Percentiles rank a stretch among this genome's conserved stretches.
Evolutionary conservation across 1,140 invertebrate genomes (phyloP).

Genomic region (Neelides sp.): DNA sequence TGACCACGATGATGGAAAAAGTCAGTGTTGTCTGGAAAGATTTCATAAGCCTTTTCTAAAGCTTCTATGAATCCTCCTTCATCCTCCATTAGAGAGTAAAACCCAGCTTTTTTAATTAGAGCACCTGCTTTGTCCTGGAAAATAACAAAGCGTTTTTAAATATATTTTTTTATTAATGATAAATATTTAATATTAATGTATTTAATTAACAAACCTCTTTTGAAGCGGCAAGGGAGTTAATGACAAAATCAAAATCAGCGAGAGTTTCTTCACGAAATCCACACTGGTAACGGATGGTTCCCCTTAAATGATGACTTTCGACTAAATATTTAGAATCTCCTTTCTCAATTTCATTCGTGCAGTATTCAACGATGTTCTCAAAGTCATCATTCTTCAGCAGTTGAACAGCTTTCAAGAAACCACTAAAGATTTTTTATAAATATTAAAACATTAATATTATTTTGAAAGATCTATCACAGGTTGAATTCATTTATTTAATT

Average conservation of each 20-base stretch:
- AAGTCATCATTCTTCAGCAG: constrained; percentile 45
- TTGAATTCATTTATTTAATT: too few relatives aligned
- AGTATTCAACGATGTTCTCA: constrained; percentile 40
- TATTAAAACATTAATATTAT: constrained; percentile 5
- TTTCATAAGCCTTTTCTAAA: constrained; percentile 57
- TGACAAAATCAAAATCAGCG: constrained; percentile 52
- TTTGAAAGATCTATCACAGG: constrained; percentile 12
- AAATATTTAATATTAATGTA: constrained; percentile 4
- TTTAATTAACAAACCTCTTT: constrained; percentile 36
- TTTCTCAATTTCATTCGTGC: constrained; percentile 65
- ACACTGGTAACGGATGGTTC: constrained; percentile 65
- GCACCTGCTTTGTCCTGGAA: constrained; percentile 60
- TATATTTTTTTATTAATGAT: background rate
- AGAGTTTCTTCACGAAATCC: constrained; percentile 57
- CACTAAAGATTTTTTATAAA: constrained; percentile 18
- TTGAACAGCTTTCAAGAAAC: constrained; percentile 41
- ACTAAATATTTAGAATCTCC: constrained; percentile 40
- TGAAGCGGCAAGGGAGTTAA: constrained; percentile 45
- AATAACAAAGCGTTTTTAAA: constrained; percentile 14
- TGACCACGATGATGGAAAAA: constrained; percentile 67
- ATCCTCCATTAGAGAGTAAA: constrained; percentile 65
- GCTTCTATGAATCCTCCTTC: constrained; percentile 58
- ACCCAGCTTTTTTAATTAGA: constrained; percentile 72
- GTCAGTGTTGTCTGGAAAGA: constrained; percentile 68
- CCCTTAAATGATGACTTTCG: constrained; percentile 61